Evolutionary conservation across 23 tunicate genomes (phyloP).

Genomic region (Diplosoma virens): DNA sequence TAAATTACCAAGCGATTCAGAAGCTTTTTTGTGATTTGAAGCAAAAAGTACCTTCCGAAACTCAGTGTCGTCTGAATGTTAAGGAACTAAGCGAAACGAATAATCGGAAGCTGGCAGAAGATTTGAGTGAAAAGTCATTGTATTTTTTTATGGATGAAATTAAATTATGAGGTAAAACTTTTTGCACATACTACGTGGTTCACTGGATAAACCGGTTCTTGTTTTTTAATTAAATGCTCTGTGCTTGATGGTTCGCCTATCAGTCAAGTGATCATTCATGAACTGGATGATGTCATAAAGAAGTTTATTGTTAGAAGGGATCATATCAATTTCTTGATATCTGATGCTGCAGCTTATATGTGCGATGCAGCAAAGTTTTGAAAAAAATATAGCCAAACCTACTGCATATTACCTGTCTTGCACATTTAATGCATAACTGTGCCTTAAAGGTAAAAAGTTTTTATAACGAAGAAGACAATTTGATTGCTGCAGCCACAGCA

Average conservation of each 20-base stretch:
- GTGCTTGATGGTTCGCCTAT: constrained; percentile 13
- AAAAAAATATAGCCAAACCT: constrained; percentile 14
- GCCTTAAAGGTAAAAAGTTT: background rate
- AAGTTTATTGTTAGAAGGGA: background rate
- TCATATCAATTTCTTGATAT: constrained; percentile 19
- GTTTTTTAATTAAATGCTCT: constrained; percentile 30
- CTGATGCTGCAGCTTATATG: constrained; percentile 36
- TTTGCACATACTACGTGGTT: constrained; percentile 28
- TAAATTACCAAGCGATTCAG: constrained; percentile 2
- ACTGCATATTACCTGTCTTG: background rate
- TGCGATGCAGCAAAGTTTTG: constrained; percentile 14
- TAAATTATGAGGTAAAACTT: constrained; percentile 25
- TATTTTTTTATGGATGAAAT: constrained; percentile 9
- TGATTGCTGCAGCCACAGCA: no score
- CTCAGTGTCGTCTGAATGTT: constrained; percentile 6
- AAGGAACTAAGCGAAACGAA: constrained; percentile 12
- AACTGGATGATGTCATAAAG: constrained; percentile 25
- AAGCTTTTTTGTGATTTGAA: constrained; percentile 30
- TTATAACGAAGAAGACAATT: background rate
- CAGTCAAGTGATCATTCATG: constrained; percentile 25
- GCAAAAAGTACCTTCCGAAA: constrained; percentile 22
- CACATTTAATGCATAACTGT: background rate
- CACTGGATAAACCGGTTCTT: constrained; percentile 19
- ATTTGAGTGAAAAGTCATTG: no score
- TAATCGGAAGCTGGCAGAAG: constrained; percentile 2